A percentile compares a stretch with the other conserved stretches of the same genome.
Evolutionary conservation across 2,888 invertebrate genomes (phyloP).

Genomic region (Drosophila conformis): DNA sequence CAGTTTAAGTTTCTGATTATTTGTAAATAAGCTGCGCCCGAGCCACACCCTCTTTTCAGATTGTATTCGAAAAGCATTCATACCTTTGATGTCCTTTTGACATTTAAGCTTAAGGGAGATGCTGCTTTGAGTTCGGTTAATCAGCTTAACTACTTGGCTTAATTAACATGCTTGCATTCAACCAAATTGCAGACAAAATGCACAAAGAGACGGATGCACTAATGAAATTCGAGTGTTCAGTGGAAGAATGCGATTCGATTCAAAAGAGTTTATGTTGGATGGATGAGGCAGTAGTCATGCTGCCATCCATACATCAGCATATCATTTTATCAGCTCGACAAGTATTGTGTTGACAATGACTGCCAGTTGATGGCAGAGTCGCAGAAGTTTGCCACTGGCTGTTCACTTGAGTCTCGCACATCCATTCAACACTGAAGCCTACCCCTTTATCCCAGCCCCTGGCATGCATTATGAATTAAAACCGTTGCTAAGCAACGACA

Average conservation of each 20-base stretch:
- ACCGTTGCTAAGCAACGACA: slow-evolving; percentile 49
- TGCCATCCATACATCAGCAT: slow-evolving; percentile 12
- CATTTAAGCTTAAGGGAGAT: background rate
- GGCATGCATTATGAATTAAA: slow-evolving; percentile 70
- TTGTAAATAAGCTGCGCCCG: background rate
- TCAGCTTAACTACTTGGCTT: slow-evolving; percentile 33
- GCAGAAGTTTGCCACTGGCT: slow-evolving; percentile 5
- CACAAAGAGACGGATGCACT: slow-evolving; percentile 15
- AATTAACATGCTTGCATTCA: slow-evolving; percentile 29
- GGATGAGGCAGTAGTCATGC: background rate
- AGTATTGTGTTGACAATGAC: slow-evolving; percentile 12
- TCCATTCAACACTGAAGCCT: background rate
- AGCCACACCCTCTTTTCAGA: background rate
- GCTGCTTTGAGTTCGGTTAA: slow-evolving; percentile 17
- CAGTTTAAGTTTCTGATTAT: background rate
- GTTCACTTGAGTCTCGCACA: slow-evolving; percentile 6
- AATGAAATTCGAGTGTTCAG: slow-evolving; percentile 15
- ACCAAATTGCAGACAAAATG: background rate
- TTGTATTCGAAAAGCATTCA: slow-evolving; percentile 1
- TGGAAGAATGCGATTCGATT: background rate
- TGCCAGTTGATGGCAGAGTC: slow-evolving; percentile 9
- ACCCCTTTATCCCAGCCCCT: background rate
- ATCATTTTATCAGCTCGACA: slow-evolving; percentile 21
- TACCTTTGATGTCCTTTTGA: slow-evolving; percentile 14
- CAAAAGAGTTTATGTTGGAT: slow-evolving; percentile 14